Conservation (phyloP, 2,888 invertebrate species). For the Protonemura montana region DNA sequence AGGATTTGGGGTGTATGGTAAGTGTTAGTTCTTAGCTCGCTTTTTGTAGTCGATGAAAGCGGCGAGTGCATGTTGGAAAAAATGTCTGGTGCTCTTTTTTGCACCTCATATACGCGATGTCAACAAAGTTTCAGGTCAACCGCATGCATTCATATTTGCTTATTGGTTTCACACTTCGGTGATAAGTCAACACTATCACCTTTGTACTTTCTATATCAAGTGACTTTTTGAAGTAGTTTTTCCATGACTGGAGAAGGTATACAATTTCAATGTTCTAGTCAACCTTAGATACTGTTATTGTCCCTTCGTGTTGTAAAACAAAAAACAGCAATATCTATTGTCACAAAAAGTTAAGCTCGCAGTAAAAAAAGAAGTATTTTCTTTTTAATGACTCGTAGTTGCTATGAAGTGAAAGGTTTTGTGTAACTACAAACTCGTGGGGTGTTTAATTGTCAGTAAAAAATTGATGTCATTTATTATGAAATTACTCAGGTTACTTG, state of each 20-base stretch:
- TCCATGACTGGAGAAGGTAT: not conserved
- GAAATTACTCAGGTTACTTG: not conserved
- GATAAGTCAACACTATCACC: not conserved
- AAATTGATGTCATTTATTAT: not conserved
- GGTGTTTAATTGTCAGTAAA: not conserved
- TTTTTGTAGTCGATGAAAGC: conserved; percentile 8
- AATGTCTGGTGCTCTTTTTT: not conserved
- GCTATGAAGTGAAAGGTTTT: not conserved
- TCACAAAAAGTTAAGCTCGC: not conserved
- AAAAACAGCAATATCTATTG: not conserved
- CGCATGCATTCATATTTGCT: not conserved
- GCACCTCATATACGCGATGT: not conserved
- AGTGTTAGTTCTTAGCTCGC: conserved; percentile 54
- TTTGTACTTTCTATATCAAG: not conserved
- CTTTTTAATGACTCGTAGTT: too few species aligned
- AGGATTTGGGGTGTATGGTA: conserved; percentile 90
- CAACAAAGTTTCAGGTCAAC: not conserved
- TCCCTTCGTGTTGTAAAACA: not conserved
- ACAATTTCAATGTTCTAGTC: too few species aligned
- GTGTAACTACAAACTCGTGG: not conserved
- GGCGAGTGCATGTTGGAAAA: not conserved
- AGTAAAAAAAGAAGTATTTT: too few species aligned
- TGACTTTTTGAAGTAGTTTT: not conserved
- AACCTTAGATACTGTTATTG: not conserved
- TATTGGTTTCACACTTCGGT: not conserved